Conservation (phyloP, 2,113 vertebrate genomes). For the Festucalex cinctus region DNA sequence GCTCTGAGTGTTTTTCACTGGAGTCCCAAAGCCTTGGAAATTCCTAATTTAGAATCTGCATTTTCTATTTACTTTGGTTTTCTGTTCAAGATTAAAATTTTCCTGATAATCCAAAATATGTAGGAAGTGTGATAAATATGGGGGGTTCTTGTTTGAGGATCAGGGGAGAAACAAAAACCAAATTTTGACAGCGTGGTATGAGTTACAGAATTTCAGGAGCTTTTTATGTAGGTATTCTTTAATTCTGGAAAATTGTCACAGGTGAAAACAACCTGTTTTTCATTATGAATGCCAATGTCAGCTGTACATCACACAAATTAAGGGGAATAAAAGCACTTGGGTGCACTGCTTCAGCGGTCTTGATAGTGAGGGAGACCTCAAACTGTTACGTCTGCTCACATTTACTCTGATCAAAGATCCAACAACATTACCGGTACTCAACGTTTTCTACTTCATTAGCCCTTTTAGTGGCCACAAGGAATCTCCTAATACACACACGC, state of each 20-base stretch:
- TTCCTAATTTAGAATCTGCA: not conserved
- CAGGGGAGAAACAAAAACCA: no score
- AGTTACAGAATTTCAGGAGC: not conserved
- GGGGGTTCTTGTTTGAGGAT: no score
- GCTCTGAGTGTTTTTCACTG: no score
- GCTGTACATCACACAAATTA: constrained; percentile 42
- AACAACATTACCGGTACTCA: constrained; percentile 45
- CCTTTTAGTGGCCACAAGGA: constrained; percentile 48
- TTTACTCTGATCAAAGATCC: constrained; percentile 64
- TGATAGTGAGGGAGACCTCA: constrained; percentile 57
- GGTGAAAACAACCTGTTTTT: not conserved
- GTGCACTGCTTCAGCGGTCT: constrained; percentile 41
- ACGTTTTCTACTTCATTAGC: constrained; percentile 51
- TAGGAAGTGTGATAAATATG: no score
- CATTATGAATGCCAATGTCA: constrained; percentile 18
- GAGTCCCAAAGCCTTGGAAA: no score
- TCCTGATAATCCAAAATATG: not conserved
- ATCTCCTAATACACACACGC: constrained; percentile 42
- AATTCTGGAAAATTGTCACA: not conserved
- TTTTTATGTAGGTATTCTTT: not conserved
- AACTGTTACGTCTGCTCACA: constrained; percentile 58
- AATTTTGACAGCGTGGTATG: no score
- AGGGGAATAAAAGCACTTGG: constrained; percentile 43
- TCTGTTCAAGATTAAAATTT: not conserved
- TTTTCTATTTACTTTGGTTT: not conserved